Percentiles rank a stretch among this genome's conserved stretches.
Conservation (phyloP, 2,797 vertebrate genomes). For the Sebastes kiyomatsui region DNA sequence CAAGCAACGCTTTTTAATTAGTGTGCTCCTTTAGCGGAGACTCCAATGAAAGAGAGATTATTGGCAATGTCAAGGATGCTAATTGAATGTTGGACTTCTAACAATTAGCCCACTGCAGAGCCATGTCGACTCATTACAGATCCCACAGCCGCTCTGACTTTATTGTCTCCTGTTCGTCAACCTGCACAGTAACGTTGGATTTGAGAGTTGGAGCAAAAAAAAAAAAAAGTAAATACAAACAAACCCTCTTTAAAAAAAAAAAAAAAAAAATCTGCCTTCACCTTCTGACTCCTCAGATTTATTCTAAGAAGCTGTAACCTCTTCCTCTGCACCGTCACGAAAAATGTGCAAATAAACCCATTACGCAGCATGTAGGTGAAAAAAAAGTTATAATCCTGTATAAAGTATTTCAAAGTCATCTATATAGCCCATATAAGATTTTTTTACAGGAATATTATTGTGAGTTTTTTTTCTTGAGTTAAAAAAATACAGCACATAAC, state of each 20-base stretch:
- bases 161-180: conserved; percentile 44
- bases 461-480: background rate
- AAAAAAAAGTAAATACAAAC: conserved; percentile 10
- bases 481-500: background rate
- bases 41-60: conserved; percentile 83
- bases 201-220: conserved; percentile 3
- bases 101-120: conserved; percentile 79
- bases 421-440: too few species aligned
- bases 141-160: conserved; percentile 67
- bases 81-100: conserved; percentile 87
- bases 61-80: conserved; percentile 86
- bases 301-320: background rate
- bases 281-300: background rate
- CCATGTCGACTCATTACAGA: conserved; percentile 76
- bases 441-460: background rate
- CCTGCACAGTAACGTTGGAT: conserved; percentile 38
- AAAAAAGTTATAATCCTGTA: background rate
- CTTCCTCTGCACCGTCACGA: background rate
- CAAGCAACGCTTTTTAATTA: conserved; percentile 82
- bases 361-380: background rate
- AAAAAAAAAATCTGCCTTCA: background rate
- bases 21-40: conserved; percentile 73
- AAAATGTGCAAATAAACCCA: background rate
- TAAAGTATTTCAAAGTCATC: background rate
- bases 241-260: background rate